A percentile compares a stretch with the other conserved stretches of the same genome.
Conservation (phyloP, 2,113 vertebrate species). For the Phodopus roborovskii region DNA sequence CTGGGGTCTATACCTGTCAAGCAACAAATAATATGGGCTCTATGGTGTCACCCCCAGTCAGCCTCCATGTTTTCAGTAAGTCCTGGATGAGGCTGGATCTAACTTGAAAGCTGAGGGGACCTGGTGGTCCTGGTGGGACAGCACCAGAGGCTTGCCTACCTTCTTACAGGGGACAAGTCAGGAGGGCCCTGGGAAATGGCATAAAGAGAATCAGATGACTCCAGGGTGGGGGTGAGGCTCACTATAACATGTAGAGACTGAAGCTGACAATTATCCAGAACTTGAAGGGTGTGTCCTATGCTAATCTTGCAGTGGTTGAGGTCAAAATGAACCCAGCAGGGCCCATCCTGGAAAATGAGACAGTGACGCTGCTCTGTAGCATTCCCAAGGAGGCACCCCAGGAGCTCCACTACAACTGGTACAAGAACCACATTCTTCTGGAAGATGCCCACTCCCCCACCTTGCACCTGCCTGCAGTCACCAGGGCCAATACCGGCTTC, state of each 20-base stretch:
- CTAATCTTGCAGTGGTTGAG: conserved; percentile 69
- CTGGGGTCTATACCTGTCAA: conserved; percentile 82
- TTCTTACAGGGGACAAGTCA: background rate
- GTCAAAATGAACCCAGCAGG: conserved; percentile 71
- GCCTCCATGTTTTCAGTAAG: conserved; percentile 85
- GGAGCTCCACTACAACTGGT: conserved; percentile 85
- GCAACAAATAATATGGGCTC: conserved; percentile 74
- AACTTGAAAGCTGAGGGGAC: background rate
- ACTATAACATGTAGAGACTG: background rate
- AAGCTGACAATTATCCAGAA: background rate
- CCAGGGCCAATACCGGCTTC: conserved; percentile 70
- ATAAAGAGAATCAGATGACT: background rate
- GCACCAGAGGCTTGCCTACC: background rate
- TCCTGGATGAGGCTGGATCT: conserved; percentile 26
- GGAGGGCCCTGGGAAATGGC: background rate
- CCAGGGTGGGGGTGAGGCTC: background rate
- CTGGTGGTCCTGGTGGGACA: background rate
- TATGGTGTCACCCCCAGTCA: fast-evolving
- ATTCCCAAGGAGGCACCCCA: conserved; percentile 72
- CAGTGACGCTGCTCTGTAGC: conserved; percentile 78
- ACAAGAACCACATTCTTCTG: conserved; percentile 81
- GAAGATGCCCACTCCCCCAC: background rate
- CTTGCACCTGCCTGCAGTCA: conserved; percentile 50
- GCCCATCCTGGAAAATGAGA: conserved; percentile 79
- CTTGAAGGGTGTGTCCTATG: fast-evolving